A percentile compares a stretch with the other conserved stretches of the same genome.
These are phyloP conservation scores for Tilapia sparmanii DNA, from an alignment of 2,113 vertebrate species.

Conservation along the genomic window DNA sequence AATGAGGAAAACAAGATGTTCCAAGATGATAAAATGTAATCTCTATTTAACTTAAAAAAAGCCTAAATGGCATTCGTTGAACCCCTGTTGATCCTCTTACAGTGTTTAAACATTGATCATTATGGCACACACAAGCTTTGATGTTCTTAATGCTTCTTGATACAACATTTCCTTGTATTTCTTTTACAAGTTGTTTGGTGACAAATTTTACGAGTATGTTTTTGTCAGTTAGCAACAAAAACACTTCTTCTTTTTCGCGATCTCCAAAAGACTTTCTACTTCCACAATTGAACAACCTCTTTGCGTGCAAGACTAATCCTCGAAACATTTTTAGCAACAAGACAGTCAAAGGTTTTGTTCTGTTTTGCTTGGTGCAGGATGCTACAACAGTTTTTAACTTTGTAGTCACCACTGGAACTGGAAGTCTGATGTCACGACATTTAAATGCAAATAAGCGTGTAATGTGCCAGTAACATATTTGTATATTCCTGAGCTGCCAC, in stretches of 20 bases:
- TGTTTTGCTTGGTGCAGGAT: neutral
- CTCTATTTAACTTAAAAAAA: conserved; percentile 2
- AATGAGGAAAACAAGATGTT: neutral
- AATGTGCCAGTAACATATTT: neutral
- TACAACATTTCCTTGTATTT: neutral
- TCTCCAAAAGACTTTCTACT: neutral
- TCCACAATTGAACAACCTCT: neutral
- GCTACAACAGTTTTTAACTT: neutral
- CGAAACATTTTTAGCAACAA: neutral
- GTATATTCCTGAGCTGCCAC: neutral
- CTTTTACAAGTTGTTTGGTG: neutral
- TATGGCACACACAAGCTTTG: neutral
- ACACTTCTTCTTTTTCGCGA: neutral
- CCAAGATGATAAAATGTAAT: conserved; percentile 25
- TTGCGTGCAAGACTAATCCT: neutral
- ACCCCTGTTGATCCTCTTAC: neutral
- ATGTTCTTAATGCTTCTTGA: neutral
- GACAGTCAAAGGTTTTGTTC: neutral
- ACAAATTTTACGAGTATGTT: neutral
- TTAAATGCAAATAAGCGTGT: neutral
- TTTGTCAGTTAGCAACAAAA: neutral
- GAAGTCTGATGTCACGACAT: neutral
- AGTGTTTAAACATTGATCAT: neutral
- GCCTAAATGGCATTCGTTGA: neutral
- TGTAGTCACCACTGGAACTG: neutral